Evolutionary conservation across 2,113 vertebrate species (phyloP), one percentile per base, ranked within the genome.

Genomic region (Nothocercus nigrocapillus): DNA sequence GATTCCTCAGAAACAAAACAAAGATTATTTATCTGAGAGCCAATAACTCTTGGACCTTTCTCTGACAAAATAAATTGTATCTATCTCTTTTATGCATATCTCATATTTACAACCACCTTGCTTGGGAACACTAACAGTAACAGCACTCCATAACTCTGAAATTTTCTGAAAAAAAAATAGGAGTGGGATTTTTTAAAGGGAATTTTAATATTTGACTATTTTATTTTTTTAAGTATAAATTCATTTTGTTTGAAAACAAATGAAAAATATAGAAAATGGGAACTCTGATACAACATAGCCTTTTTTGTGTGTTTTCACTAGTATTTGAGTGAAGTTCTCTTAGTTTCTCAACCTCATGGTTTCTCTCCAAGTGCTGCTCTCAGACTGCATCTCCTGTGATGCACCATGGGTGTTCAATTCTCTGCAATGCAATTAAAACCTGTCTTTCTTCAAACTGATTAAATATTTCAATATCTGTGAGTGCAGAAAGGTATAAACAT

Each of bases 391-490:
- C 45, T 90, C 74, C 88, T 85, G 59, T 88, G 51, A 13, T n/a
- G 6, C 63, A 88, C 34, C 64, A 61, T 15, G 34, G 58, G 15
- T 51, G 83, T 85, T 91, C 63, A 78, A 3, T 90, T 78, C 61
- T 67, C 68, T 81, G 66, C 42, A 94, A 91, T 72, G 82, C 82
- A 95, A 90, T 94, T 96, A 97, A 96, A 94, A 32, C 8, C 30
- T 22, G 42, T 90, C 89, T 90, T 93, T 88, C 61, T 88, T 94
- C 83, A 84, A 56, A 94, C 54, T 74, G 87, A 94, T 95, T 95
- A 78, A 88, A 67, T 88, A 85, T 94, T 94, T 38, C 68, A 94
- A 94, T 84, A 94, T 88, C 91, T 97, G 89, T 77, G 87, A 89
- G 56, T 19, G 40, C 82, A 88, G 73, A 81, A 83, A 93, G 77